Evolutionary conservation across 1,140 invertebrate species (phyloP), one percentile per base, ranked within the genome.

Genomic region (Nephotettix cincticeps): DNA sequence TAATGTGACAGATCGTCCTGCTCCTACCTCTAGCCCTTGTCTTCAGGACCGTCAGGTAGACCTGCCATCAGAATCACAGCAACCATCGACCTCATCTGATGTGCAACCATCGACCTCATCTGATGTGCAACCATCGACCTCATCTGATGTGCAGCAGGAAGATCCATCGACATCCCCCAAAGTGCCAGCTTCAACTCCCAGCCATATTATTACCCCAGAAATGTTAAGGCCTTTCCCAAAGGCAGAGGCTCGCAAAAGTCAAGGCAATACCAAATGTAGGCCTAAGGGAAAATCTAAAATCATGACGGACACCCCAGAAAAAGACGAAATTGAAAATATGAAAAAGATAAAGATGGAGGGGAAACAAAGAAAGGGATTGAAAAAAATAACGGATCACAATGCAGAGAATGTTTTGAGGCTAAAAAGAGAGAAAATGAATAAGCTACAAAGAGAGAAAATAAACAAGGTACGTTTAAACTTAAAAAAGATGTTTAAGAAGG

Each of bases 11-110:
- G 58, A 63, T 23, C 27, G 58, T n/a, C 54, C 54, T 43, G 3
- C 29, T 61, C 0, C 1, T n/a, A 40, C 69, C 40, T 71, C 72
- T 43, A 73, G n/a, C n/a, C n/a, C n/a, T n/a, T n/a, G n/a, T n/a
- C n/a, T n/a, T n/a, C n/a, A n/a, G 71, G 23, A 11, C 45, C 4
- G 36, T n/a, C 23, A 69, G 32, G 43, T 58, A 28, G 2, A 25
- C n/a, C 17, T 21, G 14, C 28, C 6, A 54, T n/a, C 54, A 58
- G 23, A 25, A 1, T 14, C n/a, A 1, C 54, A 58, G 14, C 17
- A n/a, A 9, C 47, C 47, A 54, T 9, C 17, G 6, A 6, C 4
- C n/a, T 3, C 4, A 19, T 4, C 19, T 54, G 17, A 6, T 9
- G 4, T n/a, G 6, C 6, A 54, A 9, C 6, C 47, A 54, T 54